Evolutionary conservation across 2,888 invertebrate species (phyloP), one percentile per base, ranked within the genome.

Genomic region (Eupithecia pulchellata): DNA sequence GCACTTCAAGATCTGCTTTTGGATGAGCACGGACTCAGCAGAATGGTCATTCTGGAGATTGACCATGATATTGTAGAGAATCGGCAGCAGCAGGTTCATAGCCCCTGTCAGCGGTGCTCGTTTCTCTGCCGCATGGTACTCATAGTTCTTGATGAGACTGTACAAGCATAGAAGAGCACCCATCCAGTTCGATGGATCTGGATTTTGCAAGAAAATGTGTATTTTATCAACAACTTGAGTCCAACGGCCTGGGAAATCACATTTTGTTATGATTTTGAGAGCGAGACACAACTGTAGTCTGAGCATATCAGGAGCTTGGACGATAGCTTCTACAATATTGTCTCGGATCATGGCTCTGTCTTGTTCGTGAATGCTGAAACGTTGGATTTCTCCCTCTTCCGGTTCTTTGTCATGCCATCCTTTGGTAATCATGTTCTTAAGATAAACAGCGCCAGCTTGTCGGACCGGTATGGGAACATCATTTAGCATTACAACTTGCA

Each of bases 191-290:
- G 95, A 96, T 1, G 97, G 96, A 85, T 98, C 98, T n/a, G 97
- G 97, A 91, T 97, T 98, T 92, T 98, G 98, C 72, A 99, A 94
- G 89, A 98, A 99, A 84, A 98, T 96, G 83, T 97, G 97, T 76
- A 99, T 97, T 95, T 99, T 99, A 87, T 99, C 99, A 13, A 99
- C 98, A 76, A 99, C 96, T 88, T 98, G 97, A 0, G 99, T 97
- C 99, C 99, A 99, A 79, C 98, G 95, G 63, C 97, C 96, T 5
- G 99, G 99, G 88, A 99, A 99, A 89, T 99, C 99, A 88, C 97
- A 96, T 89, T 99, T 99, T 61, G 99, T 97, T 76, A 99, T 99
- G 75, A 96, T 97, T 89, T 97, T 97, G 25, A 99, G 96, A 88
- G 98, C 98, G n/a, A 98, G 97, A 81, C 98, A 97, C 66, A 99